phyloP scores from a whole-genome alignment of 2,113 vertebrate genomes.

The Sterna hirundo region DNA sequence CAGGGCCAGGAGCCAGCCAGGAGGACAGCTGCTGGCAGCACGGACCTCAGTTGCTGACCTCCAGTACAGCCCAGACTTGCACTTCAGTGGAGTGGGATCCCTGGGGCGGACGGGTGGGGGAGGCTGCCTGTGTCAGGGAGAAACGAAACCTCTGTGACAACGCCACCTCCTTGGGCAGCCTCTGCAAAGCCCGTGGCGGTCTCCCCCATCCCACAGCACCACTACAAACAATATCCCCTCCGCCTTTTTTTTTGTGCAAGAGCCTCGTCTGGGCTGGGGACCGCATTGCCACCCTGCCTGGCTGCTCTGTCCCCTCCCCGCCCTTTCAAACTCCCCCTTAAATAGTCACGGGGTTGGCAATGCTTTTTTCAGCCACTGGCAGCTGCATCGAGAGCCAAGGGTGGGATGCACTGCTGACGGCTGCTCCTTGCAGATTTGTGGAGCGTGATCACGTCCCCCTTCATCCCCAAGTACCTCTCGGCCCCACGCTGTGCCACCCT shows the following conservation, averaged over 20 bases:
- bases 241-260: neutral
- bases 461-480: slow-evolving; percentile 96
- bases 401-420: neutral
- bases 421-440: slow-evolving; percentile 81
- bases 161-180: accelerated
- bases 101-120: neutral
- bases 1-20: neutral
- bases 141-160: neutral
- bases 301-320: neutral
- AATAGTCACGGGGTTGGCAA: neutral
- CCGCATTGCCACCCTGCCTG: accelerated
- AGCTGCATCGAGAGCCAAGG: neutral
- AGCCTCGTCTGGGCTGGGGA: accelerated
- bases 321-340: neutral
- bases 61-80: neutral
- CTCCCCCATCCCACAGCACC: neutral
- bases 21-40: neutral
- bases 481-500: slow-evolving; percentile 86
- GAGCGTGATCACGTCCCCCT: slow-evolving; percentile 89
- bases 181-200: neutral
- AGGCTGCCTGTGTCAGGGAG: neutral
- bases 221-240: neutral
- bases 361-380: neutral
- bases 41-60: accelerated
- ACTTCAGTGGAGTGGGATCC: accelerated